Base-by-base conservation (phyloP, 1,140 invertebrate species). In the Lucilia sericata region DNA sequence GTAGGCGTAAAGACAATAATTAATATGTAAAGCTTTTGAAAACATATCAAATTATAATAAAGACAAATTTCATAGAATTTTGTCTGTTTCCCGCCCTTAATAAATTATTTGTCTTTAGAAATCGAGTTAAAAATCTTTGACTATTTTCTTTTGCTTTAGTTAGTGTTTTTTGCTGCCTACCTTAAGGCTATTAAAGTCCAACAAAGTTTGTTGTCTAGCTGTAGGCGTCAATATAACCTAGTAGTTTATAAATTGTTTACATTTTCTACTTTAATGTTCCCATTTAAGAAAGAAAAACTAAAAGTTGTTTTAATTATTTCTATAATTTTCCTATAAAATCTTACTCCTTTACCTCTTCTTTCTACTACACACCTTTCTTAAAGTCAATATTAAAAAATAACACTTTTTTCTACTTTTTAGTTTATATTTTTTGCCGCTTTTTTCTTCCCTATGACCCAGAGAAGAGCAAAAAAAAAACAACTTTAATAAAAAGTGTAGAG, bases 241-340 rank as follows among this genome's bases (percentile, higher is more conserved):
- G n/a, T n/a, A 60, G 55, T 60, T 60, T 60, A 17, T 60, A 60
- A n/a, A 60, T 60, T 60, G 4, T 60, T 42, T 60, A 60, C 14
- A n/a, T 60, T 17, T n/a, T n/a, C 14, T 60, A 14, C 14, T 60
- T 17, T 60, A 42, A 42, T 42, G 42, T 60, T 60, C 14, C 2
- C 14, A 7, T n/a, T 60, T 60, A 60, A n/a, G 13, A 60, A 17
- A 60, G 14, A 60, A n/a, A 60, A 60, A 60, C 55, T 60, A n/a
- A 60, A 60, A 60, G 12, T 60, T n/a, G 14, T 60, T 60, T 60
- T 60, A 60, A 60, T 60, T 60, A 60, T 60, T 60, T 60, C 55
- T 60, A 14, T 14, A 60, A 60, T 60, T 60, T 14, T n/a, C 55
- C 9, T 13, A 60, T 13, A 60, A 60, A 60, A 60, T n/a, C 17